Base-by-base conservation (phyloP, 1,140 invertebrate genomes). In the Nasonia vitripennis region DNA sequence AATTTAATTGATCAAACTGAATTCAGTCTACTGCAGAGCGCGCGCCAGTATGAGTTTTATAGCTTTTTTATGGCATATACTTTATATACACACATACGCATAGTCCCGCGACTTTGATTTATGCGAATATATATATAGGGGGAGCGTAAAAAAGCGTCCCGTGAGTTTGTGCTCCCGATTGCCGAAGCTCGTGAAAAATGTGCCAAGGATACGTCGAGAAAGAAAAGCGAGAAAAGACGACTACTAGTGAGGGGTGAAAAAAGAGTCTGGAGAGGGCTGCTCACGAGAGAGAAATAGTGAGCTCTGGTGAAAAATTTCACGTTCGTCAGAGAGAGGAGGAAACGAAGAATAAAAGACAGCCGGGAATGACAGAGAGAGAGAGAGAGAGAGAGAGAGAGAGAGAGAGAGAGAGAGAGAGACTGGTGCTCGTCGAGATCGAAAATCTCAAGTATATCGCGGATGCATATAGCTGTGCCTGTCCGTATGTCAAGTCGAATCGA, bases 21-120 rank as follows among this genome's bases (percentile, higher is more conserved):
- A 55, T 55, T 55, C 51, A 17, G 51, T 5, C 51, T 14, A 1
- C 51, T 27, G 27, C 27, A 27, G 27, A 14, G 4, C 12, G 14
- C 17, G 4, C 12, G 51, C 17, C 12, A 14, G 17, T 55, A 17
- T 55, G 17, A 55, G 51, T 55, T 55, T 55, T 55, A 55, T 55
- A 55, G 17, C 51, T 55, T 55, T 55, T 55, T 55, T 55, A 55
- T 55, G 12, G 17, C 3, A 17, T 55, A 55, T 55, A 55, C 12
- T 55, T 45, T 45, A 45, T 45, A 45, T 45, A 45, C 9, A 45
- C 1, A 45, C 41, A 9, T 9, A 55, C 11, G 5, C 12, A 2
- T 20, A 34, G 31, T 17, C 73, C 27, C 2, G 73, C 27, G 12
- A 74, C 73, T 74, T 74, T 74, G 73, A 74, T 74, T 74, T 37